Evolutionary conservation across 2,113 vertebrate species (phyloP).

Genomic region (Calonectris borealis): DNA sequence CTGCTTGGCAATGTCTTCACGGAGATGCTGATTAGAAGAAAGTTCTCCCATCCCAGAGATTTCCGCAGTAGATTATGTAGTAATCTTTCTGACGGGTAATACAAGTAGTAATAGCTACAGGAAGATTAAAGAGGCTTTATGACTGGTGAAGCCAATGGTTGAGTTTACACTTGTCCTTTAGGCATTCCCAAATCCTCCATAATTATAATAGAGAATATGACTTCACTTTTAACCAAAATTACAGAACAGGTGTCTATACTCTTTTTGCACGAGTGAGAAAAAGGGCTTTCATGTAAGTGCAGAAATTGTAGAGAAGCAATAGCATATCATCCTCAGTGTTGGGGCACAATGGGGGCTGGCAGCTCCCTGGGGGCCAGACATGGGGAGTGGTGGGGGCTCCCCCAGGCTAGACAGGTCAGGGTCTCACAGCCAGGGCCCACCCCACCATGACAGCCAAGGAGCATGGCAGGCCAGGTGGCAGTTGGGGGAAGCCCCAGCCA

Average conservation of each 20-base stretch:
- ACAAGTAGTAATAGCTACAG: neutral
- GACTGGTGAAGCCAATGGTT: neutral
- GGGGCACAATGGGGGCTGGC: rapidly evolving
- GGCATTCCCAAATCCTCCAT: neutral
- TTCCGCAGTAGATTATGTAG: neutral
- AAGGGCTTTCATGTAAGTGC: neutral
- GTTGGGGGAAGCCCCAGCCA: neutral
- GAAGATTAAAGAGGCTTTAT: neutral
- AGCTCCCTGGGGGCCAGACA: rapidly evolving
- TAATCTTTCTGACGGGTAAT: neutral
- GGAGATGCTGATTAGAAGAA: neutral
- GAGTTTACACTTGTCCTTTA: neutral
- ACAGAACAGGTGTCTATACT: rapidly evolving
- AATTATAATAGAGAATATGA: neutral
- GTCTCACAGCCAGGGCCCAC: neutral
- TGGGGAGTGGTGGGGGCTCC: too few relatives aligned
- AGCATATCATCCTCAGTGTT: neutral
- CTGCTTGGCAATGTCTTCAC: neutral
- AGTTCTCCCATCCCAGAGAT: neutral
- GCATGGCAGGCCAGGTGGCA: neutral
- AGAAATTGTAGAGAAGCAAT: neutral
- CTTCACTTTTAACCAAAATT: neutral
- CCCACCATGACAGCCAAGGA: neutral
- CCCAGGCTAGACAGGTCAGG: neutral
- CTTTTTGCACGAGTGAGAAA: neutral